These are phyloP conservation scores for Tholera decimalis DNA, from an alignment of 2,888 invertebrate species.

Conservation along the genomic window DNA sequence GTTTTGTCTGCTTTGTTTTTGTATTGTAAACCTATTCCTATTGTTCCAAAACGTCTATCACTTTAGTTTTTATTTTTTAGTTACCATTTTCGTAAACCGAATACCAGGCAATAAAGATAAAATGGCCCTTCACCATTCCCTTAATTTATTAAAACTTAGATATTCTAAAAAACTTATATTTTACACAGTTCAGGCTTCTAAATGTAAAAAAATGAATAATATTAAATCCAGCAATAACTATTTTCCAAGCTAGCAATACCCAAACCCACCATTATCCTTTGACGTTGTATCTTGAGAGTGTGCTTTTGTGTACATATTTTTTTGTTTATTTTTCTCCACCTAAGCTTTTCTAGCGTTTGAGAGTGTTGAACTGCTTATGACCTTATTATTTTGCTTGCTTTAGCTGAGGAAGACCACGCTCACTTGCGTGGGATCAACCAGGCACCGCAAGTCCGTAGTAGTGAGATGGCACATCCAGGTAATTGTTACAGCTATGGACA, in stretches of 20 bases:
- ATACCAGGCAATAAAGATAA: neutral
- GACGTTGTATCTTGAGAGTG: slow-evolving; percentile 52
- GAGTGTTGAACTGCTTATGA: slow-evolving; percentile 67
- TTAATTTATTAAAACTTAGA: neutral
- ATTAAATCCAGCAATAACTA: neutral
- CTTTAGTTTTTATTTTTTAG: neutral
- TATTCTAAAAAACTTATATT: neutral
- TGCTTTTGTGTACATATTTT: slow-evolving; percentile 63
- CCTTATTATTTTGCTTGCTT: slow-evolving; percentile 75
- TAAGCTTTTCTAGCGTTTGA: slow-evolving; percentile 55
- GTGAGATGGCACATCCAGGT: slow-evolving; percentile 80
- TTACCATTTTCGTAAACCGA: neutral
- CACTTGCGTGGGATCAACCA: slow-evolving; percentile 80
- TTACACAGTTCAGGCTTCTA: too few species aligned
- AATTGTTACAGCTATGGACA: slow-evolving; percentile 59
- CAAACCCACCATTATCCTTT: neutral
- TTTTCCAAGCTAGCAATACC: slow-evolving; percentile 24
- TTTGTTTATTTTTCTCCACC: slow-evolving; percentile 53
- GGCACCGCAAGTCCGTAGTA: slow-evolving; percentile 76
- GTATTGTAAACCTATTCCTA: slow-evolving; percentile 12
- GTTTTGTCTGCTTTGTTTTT: slow-evolving; percentile 31
- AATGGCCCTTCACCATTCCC: neutral
- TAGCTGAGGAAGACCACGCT: slow-evolving; percentile 95
- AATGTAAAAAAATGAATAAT: too few species aligned
- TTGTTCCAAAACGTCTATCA: neutral